These are phyloP conservation scores for Leptinotarsa juncta DNA, from an alignment of 2,888 invertebrate species.

Conservation along the genomic window DNA sequence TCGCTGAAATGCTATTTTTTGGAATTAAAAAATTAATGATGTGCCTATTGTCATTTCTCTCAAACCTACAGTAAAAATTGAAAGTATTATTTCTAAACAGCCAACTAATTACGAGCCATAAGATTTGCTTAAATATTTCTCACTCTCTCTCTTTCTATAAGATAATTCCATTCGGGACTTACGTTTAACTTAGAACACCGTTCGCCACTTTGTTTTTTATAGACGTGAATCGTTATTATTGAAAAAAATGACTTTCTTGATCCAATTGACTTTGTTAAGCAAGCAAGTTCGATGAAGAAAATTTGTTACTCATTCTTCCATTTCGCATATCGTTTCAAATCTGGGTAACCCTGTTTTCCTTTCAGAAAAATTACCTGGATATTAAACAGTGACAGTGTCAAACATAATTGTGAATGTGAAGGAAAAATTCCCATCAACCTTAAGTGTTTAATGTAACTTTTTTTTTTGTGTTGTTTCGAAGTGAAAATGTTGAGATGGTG, in stretches of 20 bases:
- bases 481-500: slow-evolving; percentile 52
- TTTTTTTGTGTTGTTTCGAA: slow-evolving; percentile 24
- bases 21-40: too few species aligned
- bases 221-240: too few species aligned
- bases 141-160: not conserved
- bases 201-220: too few species aligned
- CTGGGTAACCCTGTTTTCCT: not conserved
- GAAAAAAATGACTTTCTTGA: too few species aligned
- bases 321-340: not conserved
- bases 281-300: not conserved
- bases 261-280: not conserved
- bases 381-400: not conserved
- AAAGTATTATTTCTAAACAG: too few species aligned
- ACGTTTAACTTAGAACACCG: not conserved
- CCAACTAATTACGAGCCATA: too few species aligned
- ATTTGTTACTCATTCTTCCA: not conserved
- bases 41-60: too few species aligned
- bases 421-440: not conserved
- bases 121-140: too few species aligned
- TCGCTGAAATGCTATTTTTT: too few species aligned
- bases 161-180: not conserved
- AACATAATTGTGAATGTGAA: slow-evolving; percentile 2
- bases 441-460: not conserved
- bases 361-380: slow-evolving; percentile 5
- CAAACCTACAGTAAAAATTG: too few species aligned